These are phyloP conservation scores for Crypturellus tataupa DNA, from an alignment of 2,797 vertebrate genomes.

Conservation along the genomic window DNA sequence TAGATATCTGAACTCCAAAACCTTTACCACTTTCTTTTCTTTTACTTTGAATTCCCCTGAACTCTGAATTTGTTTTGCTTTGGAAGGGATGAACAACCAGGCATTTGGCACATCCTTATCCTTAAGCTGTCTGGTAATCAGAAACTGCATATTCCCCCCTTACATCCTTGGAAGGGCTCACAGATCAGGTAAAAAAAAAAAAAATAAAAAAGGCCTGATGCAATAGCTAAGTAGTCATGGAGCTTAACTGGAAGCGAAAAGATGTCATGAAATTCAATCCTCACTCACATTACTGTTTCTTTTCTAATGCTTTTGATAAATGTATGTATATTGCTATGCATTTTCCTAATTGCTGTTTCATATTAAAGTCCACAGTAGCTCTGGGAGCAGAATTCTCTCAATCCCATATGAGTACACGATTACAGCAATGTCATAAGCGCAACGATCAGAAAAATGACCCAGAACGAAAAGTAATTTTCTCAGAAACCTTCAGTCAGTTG, in stretches of 20 bases:
- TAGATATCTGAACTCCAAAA: neutral
- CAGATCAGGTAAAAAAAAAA: neutral
- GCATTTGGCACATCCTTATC: neutral
- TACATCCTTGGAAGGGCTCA: neutral
- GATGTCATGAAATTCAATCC: neutral
- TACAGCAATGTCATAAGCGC: neutral
- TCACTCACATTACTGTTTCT: neutral
- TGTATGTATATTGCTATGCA: neutral
- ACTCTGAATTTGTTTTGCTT: neutral
- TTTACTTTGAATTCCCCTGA: neutral
- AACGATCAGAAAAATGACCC: neutral
- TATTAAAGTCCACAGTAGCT: neutral
- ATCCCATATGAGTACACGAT: neutral
- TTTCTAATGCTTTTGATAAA: neutral
- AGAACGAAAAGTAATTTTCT: neutral
- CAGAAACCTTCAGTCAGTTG: neutral
- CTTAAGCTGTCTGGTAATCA: neutral
- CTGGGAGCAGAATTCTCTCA: neutral
- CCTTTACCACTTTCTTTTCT: accelerated
- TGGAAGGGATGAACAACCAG: neutral
- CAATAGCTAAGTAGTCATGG: neutral
- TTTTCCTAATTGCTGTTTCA: neutral
- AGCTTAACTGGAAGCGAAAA: neutral
- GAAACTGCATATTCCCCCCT: neutral
- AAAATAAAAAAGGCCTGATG: neutral